Evolutionary conservation across 2,113 vertebrate genomes (phyloP).

Genomic region (Sterna hirundo): DNA sequence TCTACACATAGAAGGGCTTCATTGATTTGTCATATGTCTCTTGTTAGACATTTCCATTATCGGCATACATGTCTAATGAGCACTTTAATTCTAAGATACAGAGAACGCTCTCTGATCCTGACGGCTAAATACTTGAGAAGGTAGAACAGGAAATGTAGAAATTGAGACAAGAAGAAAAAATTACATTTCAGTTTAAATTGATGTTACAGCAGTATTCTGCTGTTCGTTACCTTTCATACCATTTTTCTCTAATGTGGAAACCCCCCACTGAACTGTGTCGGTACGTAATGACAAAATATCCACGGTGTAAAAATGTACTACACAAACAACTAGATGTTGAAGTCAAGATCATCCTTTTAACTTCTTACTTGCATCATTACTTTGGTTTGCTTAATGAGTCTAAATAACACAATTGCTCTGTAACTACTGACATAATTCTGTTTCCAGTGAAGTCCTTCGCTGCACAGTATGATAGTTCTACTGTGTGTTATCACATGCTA

Average conservation of each 20-base stretch:
- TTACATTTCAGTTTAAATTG: not conserved
- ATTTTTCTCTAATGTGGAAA: not conserved
- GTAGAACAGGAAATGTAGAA: not conserved
- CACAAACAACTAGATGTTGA: not conserved
- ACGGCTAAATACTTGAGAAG: not conserved
- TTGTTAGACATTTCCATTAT: not conserved
- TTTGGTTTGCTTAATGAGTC: not conserved
- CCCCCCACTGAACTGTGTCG: not conserved
- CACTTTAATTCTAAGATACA: not conserved
- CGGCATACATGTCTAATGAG: not conserved
- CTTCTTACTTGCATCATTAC: not conserved
- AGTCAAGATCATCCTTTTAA: not conserved
- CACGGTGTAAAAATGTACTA: not conserved
- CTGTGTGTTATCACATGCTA: not conserved
- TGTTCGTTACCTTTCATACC: not conserved
- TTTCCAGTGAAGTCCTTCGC: not conserved
- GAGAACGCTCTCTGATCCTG: not conserved
- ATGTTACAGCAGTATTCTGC: not conserved
- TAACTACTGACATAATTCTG: not conserved
- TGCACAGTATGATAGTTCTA: not conserved
- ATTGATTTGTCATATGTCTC: not conserved
- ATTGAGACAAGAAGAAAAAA: not conserved
- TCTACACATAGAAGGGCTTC: not conserved
- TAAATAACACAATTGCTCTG: not conserved
- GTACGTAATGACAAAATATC: not conserved